Base-by-base conservation (phyloP, 2,888 invertebrate genomes). In the Microplitis manilae region DNA sequence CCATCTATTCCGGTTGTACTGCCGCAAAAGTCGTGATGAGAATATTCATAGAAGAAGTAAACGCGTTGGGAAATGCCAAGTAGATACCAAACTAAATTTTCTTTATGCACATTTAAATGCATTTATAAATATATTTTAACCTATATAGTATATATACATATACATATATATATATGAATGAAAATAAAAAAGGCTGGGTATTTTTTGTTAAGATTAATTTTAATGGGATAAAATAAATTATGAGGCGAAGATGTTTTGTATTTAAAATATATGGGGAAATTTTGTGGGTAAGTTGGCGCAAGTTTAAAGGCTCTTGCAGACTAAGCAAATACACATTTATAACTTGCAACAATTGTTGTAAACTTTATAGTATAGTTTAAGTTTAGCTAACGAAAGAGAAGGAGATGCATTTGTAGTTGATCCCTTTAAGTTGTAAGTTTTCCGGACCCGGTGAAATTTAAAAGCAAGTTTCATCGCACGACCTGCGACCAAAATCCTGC, bases 271-370 rank as follows among this genome's bases (percentile, higher is more conserved):
- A 30, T 50, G 13, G 50, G 13, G 5, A 50, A 50, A 50, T 50
- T 50, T 50, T 50, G 6, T 2, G 9, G 13, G 13, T 50, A 20
- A 20, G 30, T 30, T 30, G 30, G 30, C 30, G 30, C 30, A 4
- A 30, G 30, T 30, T 30, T 50, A 13, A 50, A 50, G 50, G 8
- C 50, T 9, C 50, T 13, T 50, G 13, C 30, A 50, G 50, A 50
- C 50, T 50, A 13, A 50, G 50, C 8, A 13, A 50, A 50, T 6
- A 62, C 20, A 17, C 20, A 62, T 62, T 20, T 59, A 15, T 62
- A 62, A 62, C 62, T 15, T 62, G n/a, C 6, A 62, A 62, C 62
- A 62, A 62, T 62, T n/a, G 62, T 20, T 62, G n/a, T 13, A 17
- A 20, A 62, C 62, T 62, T 62, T 30, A 4, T 30, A 50, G 50